phyloP scores from a whole-genome alignment of 2,113 vertebrate genomes.

The Anarrhichthys ocellatus region DNA sequence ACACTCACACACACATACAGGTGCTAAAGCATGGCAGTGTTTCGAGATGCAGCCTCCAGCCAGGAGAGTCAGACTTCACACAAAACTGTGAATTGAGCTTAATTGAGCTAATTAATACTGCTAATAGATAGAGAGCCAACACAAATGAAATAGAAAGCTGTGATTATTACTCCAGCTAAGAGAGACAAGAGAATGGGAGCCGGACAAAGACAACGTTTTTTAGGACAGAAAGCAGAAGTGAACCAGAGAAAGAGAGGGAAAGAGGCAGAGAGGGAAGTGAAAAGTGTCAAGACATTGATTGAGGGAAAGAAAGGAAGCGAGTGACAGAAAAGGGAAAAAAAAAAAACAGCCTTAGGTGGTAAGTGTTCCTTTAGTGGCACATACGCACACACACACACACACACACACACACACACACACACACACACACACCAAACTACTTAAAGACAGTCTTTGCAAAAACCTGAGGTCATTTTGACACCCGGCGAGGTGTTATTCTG shows the following conservation, averaged over 20 bases:
- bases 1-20: constrained; percentile 13
- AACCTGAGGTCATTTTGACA: constrained; percentile 64
- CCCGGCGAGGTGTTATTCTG: constrained; percentile 41
- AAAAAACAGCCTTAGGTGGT: constrained; percentile 27
- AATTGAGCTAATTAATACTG: constrained; percentile 21
- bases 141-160: not conserved
- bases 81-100: constrained; percentile 48
- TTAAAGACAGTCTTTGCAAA: constrained; percentile 40
- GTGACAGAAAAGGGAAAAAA: constrained; percentile 24
- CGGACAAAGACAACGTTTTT: not conserved
- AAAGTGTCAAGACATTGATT: constrained; percentile 48
- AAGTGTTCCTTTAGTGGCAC: constrained; percentile 35
- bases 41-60: constrained; percentile 49
- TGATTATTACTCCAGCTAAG: constrained; percentile 16
- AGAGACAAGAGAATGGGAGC: not conserved
- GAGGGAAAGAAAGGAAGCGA: constrained; percentile 21
- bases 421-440: constrained; percentile 23
- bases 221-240: not conserved
- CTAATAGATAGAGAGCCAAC: not conserved
- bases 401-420: not conserved
- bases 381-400: constrained; percentile 11
- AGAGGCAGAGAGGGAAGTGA: constrained; percentile 9
- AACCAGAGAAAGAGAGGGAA: not conserved
- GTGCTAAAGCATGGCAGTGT: constrained; percentile 8
- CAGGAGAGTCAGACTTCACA: constrained; percentile 44